Evolutionary conservation across 1,140 invertebrate species (phyloP), one percentile per base, ranked within the genome.

Genomic region (Brevipalpus yothersi): DNA sequence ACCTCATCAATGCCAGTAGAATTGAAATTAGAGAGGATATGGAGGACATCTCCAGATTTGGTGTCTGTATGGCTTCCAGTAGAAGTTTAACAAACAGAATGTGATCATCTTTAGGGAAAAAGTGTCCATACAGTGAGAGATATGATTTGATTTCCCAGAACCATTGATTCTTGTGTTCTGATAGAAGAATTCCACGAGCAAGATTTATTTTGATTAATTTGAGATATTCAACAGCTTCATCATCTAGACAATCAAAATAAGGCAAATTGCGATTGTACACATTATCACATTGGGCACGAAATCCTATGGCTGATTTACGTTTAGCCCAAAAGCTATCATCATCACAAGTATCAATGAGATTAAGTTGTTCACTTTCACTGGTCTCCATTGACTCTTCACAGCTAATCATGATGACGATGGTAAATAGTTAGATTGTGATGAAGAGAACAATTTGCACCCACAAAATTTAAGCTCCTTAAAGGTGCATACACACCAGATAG

Each of bases 41-140:
- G 61, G 83, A 73, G 62, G 76, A 75, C 61, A 81, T 77, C 68
- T 91, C 84, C 47, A 88, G 73, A 64, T 85, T 77, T 60, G 83
- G 80, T 65, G 82, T 82, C 12, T 79, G 77, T 7, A 86, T 68
- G 42, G 89, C 67, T 68, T 88, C 81, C 69, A 82, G 86, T 55
- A 83, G 75, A 43, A 93, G 68, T 67, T 87, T 82, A n/a, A 94
- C 79, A 21, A 94, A 77, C n/a, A 75, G 69, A 23, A 94, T 77
- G 68, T 95, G 89, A 70, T 93, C 88, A 66, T 84, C 80, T 72
- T 92, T 93, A 2, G 80, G 80, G 72, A 94, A 91, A 67, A 84
- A 85, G 62, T 82, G 69, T 13, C 85, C 85, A 75, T 89, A 89
- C 31, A 89, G 71, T 65, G 79, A 76, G 41, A 90, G 79, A 67